phyloP scores from a whole-genome alignment of 2,113 vertebrate genomes.

The Stercorarius parasiticus region DNA sequence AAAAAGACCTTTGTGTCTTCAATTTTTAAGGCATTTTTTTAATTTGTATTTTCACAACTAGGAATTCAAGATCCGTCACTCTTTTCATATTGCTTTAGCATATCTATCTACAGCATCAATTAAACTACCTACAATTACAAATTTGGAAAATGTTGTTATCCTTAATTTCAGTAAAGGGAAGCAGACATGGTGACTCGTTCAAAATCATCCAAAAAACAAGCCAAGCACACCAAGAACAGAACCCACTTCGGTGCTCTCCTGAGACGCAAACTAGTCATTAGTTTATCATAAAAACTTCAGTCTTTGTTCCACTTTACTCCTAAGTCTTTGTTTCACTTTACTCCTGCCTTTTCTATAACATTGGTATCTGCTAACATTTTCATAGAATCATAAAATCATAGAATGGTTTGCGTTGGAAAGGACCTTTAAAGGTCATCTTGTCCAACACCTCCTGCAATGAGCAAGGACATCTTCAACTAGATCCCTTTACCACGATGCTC shows the following conservation, averaged over 20 bases:
- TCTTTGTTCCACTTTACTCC: neutral
- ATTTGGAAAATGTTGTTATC: neutral
- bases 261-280: neutral
- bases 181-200: neutral
- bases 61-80: neutral
- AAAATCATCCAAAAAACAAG: neutral
- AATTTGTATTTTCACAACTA: neutral
- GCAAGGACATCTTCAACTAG: neutral
- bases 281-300: neutral
- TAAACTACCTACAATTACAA: neutral
- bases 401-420: neutral
- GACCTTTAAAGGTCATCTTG: neutral
- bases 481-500: neutral
- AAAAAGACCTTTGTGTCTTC: fast-evolving
- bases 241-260: fast-evolving
- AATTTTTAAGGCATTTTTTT: neutral
- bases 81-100: neutral
- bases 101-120: neutral
- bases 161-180: neutral
- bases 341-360: neutral
- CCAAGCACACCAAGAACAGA: neutral
- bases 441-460: neutral
- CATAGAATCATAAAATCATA: neutral
- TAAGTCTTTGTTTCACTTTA: neutral
- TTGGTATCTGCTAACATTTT: neutral